Evolutionary conservation across 2,797 vertebrate genomes (phyloP), one percentile per base, ranked within the genome.

Genomic region (Avahi laniger): DNA sequence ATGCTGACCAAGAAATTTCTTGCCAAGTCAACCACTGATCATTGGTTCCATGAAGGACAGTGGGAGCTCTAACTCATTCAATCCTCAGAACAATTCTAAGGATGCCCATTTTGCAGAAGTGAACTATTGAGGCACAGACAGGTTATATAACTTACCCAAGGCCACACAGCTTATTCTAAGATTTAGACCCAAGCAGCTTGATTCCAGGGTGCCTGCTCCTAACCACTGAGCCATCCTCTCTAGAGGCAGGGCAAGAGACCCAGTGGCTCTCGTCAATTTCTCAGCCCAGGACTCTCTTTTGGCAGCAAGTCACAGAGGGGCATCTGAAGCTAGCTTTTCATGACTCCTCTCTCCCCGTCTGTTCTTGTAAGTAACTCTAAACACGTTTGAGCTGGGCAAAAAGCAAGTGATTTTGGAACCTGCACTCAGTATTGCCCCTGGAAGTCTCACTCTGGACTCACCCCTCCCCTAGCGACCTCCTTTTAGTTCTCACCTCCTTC

Each of bases 401-500:
- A 10, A 1, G 1, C 8, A 15, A 89, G 61, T 50, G 24, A 54
- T 38, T 85, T 38, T 48, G 52, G 73, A 75, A 70, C 28, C 46
- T 33, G 48, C 30, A 1, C 30, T 70, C 85, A 11, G 38, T 20
- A 17, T 30, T n/a, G 75, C 35, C 22, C 46, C 41, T 95, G 52
- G 6, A 4, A 46, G 33, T 24, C 33, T 57, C 26, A 9, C 89
- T 38, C 30, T 4, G 35, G 13, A 35, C 28, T 24, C 2, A 3
- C 35, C 20, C 33, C 79, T 75, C 50, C 48, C 86, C 65, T 46
- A 41, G 76, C 24, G 79, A 83, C 96, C 97, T 97, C 94, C 88
- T 96, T 98, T 94, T 48, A 26, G 5, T 94, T 97, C 97, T 97
- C 96, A 95, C 92, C 91, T 97, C 78, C 93, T 90, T 84, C 73